Conservation (phyloP, 1,140 invertebrate species). For the Drosophila carrolli region DNA sequence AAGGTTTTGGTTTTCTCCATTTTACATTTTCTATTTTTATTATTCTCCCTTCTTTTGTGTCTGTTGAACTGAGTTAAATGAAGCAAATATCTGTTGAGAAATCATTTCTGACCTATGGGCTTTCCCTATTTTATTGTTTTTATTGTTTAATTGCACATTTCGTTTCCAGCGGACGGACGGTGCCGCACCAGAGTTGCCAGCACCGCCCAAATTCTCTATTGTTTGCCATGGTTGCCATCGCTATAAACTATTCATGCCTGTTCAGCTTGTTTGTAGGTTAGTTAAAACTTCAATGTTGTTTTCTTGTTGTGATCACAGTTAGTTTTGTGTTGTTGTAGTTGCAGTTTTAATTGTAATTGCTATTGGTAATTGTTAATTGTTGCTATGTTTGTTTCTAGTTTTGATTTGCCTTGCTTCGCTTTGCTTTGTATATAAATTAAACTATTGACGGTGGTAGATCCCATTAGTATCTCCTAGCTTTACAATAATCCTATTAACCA, state of each 20-base stretch:
- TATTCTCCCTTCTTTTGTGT: not conserved
- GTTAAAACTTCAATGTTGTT: constrained; percentile 55
- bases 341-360: constrained; percentile 60
- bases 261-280: constrained; percentile 51
- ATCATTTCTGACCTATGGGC: constrained; percentile 26
- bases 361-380: constrained; percentile 52
- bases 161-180: constrained; percentile 27
- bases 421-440: constrained; percentile 64
- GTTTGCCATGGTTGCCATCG: constrained; percentile 64
- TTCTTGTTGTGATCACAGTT: constrained; percentile 78
- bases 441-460: constrained; percentile 80
- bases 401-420: constrained; percentile 25
- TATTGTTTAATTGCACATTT: constrained; percentile 71
- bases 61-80: constrained; percentile 11
- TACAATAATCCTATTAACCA: constrained; percentile 27
- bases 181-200: constrained; percentile 32
- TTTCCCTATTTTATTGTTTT: constrained; percentile 29
- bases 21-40: constrained; percentile 1
- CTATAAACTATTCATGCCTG: constrained; percentile 44
- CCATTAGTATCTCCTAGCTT: constrained; percentile 58
- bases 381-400: constrained; percentile 47
- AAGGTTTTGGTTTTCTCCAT: constrained; percentile 42
- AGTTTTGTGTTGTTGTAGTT: constrained; percentile 80
- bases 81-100: constrained; percentile 35
- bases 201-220: constrained; percentile 30